Conservation (phyloP, 2,888 invertebrate species). For the Rhagonycha lutea region DNA sequence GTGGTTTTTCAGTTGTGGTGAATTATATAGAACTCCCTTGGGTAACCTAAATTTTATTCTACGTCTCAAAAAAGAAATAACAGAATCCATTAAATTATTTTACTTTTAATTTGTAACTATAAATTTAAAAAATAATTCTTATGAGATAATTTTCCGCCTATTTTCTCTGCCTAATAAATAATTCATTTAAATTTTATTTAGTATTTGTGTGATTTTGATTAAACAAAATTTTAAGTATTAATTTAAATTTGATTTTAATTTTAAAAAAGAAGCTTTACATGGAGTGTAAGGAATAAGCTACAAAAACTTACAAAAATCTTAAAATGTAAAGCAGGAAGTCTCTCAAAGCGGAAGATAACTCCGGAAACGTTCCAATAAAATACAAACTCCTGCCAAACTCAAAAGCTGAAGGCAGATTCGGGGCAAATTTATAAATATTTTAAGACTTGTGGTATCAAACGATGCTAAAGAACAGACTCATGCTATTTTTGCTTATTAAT, state of each 20-base stretch:
- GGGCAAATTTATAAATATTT: slow-evolving; percentile 28
- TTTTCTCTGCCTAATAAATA: background rate
- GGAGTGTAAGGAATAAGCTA: background rate
- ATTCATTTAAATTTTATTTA: background rate
- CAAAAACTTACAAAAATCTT: slow-evolving; percentile 12
- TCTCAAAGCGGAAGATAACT: slow-evolving; percentile 16
- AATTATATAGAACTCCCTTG: background rate
- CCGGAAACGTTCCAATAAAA: slow-evolving; percentile 25
- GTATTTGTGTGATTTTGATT: background rate
- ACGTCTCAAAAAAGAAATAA: background rate
- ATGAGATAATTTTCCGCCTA: background rate
- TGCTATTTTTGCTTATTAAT: slow-evolving; percentile 25
- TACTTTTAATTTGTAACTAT: background rate
- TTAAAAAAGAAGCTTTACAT: background rate
- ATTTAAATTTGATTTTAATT: background rate
- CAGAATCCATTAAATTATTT: background rate
- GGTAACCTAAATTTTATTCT: background rate
- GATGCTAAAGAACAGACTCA: slow-evolving; percentile 14
- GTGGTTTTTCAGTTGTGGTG: background rate
- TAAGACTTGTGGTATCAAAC: slow-evolving; percentile 18
- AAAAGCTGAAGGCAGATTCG: slow-evolving; percentile 23
- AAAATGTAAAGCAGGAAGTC: slow-evolving; percentile 17
- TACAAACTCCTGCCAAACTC: slow-evolving; percentile 25
- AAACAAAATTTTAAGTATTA: background rate
- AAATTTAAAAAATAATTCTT: background rate